Evolutionary conservation across 2,797 vertebrate species (phyloP).

Genomic region (Pipistrellus kuhlii): DNA sequence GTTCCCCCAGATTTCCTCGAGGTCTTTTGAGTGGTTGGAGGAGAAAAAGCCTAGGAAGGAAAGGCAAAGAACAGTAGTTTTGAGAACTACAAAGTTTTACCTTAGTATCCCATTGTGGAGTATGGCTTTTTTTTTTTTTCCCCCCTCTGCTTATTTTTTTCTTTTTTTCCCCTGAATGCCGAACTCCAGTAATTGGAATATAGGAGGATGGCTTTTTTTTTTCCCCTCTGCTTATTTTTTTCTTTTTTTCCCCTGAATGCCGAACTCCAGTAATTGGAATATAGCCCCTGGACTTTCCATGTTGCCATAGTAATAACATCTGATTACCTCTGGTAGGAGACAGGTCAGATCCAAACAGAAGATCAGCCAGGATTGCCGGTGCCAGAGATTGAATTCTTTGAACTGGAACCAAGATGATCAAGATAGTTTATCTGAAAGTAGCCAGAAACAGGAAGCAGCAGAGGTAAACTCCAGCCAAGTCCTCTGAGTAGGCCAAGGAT

Average conservation of each 20-base stretch:
- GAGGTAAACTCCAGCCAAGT: background rate
- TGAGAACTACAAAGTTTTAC: background rate
- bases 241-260: constrained; percentile 11
- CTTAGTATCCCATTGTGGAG: background rate
- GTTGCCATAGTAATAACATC: background rate
- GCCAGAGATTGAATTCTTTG: background rate
- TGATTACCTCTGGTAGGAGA: background rate
- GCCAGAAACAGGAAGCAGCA: constrained; percentile 33
- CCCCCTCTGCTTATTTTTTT: too few species aligned
- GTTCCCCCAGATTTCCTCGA: background rate
- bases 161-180: background rate
- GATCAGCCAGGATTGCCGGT: constrained; percentile 17
- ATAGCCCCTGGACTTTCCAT: background rate
- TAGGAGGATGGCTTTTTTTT: background rate
- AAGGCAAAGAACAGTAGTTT: background rate
- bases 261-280: background rate
- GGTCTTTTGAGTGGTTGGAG: background rate
- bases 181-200: background rate
- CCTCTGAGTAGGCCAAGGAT: background rate
- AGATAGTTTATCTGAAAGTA: constrained; percentile 33
- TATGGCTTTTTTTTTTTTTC: background rate
- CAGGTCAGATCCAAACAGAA: background rate
- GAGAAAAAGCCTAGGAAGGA: background rate
- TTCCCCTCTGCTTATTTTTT: too few species aligned
- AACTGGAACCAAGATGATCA: background rate